Evolutionary conservation across 2,797 vertebrate species (phyloP), one percentile per base, ranked within the genome.

Genomic region (Decapterus maruadsi): DNA sequence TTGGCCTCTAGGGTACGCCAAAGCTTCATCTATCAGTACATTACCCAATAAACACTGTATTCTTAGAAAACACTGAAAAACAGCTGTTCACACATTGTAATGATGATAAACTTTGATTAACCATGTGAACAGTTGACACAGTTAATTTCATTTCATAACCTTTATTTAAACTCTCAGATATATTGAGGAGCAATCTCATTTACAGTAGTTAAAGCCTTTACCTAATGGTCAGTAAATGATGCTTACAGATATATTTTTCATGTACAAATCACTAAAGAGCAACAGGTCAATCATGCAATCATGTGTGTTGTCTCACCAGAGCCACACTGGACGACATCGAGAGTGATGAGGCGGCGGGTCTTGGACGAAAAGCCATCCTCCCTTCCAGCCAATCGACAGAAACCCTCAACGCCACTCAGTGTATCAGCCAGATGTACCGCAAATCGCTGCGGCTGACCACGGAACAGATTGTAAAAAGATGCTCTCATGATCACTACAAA

Each of bases 371-470:
- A 66, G 86, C 86, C 7, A 20, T 42, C 56, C 22, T 90, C 34
- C 42, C 87, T 13, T 38, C 80, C 45, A 83, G 43, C 48, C 11
- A 80, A 1, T 92, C 93, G 38, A 48, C 85, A 1, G 95, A 95
- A 10, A 77, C 60, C 2, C 64, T 94, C 4, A 89, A 46, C 8
- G 72, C 84, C 1, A 53, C 81, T 14, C 95, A 95, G 84, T 92
- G 92, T 22, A 86, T 93, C 89, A 90, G 53, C 45, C 95, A 95
- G 82, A 87, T 96, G 63, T 97, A 96, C 85, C 96, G 95, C 92
- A 99, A 98, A 76, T 97, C 97, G 2, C 94, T 99, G 1, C 93
- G 96, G 3, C 96, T 99, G 75, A 97, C 96, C 59, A 96, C 97
- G 0, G 55, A 96, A 42, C 96, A 98, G 92, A 97, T 98, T 0